Percentiles rank a stretch among this genome's conserved stretches.
phyloP scores from a whole-genome alignment of 2,113 vertebrate genomes.

The Lepus timidus region DNA sequence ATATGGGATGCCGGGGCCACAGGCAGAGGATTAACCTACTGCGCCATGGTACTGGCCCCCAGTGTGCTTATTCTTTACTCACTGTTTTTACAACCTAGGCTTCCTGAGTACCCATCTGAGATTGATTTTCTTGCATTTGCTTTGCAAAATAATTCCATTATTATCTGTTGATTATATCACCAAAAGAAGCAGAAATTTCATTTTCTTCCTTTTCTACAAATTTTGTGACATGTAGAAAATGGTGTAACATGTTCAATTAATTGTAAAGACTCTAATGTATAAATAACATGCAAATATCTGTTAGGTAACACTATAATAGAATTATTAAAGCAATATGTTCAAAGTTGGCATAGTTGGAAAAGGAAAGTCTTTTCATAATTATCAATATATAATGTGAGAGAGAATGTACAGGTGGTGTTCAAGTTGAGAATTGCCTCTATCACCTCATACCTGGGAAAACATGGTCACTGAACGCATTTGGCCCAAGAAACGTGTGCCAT shows the following conservation, averaged over 20 bases:
- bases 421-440: neutral
- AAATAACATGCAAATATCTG: slow-evolving; percentile 11
- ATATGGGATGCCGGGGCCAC: too few relatives aligned
- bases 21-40: too few relatives aligned
- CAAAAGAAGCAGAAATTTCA: neutral
- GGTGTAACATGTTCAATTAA: neutral
- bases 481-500: neutral
- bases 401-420: neutral
- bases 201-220: neutral
- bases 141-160: neutral
- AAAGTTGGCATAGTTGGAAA: neutral
- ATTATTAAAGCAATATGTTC: neutral
- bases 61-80: neutral
- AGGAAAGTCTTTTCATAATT: neutral
- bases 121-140: neutral
- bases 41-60: too few relatives aligned
- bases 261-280: neutral
- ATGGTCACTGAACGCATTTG: neutral
- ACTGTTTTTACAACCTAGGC: neutral
- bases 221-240: neutral
- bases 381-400: neutral
- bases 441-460: neutral
- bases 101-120: neutral
- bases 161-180: neutral
- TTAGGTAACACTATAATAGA: neutral